These are phyloP conservation scores for Scotopteryx bipunctaria DNA, from an alignment of 2,888 invertebrate genomes.

Conservation along the genomic window DNA sequence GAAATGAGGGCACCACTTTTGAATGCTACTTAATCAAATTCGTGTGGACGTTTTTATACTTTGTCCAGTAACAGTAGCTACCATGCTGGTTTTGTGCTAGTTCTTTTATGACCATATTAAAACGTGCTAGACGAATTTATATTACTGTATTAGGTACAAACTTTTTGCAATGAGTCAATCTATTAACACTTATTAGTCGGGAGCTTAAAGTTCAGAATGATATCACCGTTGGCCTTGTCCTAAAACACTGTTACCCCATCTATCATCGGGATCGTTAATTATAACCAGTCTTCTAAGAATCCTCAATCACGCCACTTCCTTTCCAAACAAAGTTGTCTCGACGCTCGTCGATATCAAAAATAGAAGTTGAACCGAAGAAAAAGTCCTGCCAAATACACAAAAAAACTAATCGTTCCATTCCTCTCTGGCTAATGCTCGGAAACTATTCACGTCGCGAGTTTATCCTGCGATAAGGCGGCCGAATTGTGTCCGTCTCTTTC, in stretches of 20 bases:
- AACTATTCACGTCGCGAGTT: slow-evolving; percentile 77
- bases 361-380: slow-evolving; percentile 67
- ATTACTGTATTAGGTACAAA: no score
- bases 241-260: slow-evolving; percentile 40
- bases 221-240: slow-evolving; percentile 46
- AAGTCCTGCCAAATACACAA: slow-evolving; percentile 77
- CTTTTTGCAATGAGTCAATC: not conserved
- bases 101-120: slow-evolving; percentile 15
- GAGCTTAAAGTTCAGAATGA: slow-evolving; percentile 31
- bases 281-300: slow-evolving; percentile 56
- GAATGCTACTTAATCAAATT: slow-evolving; percentile 43
- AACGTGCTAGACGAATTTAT: not conserved
- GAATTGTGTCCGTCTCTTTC: slow-evolving; percentile 62
- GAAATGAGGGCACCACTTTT: slow-evolving; percentile 58
- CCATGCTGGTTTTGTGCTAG: slow-evolving; percentile 5
- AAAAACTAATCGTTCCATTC: slow-evolving; percentile 72
- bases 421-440: slow-evolving; percentile 71
- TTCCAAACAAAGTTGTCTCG: slow-evolving; percentile 51
- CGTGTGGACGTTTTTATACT: slow-evolving; percentile 36
- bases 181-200: slow-evolving; percentile 1
- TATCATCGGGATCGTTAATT: slow-evolving; percentile 47
- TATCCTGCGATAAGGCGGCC: slow-evolving; percentile 77
- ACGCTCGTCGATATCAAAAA: slow-evolving; percentile 62
- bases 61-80: slow-evolving; percentile 8
- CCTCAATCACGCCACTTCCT: slow-evolving; percentile 55